Base-by-base conservation (phyloP, 2,888 invertebrate species). In the Drosophila atripex region DNA sequence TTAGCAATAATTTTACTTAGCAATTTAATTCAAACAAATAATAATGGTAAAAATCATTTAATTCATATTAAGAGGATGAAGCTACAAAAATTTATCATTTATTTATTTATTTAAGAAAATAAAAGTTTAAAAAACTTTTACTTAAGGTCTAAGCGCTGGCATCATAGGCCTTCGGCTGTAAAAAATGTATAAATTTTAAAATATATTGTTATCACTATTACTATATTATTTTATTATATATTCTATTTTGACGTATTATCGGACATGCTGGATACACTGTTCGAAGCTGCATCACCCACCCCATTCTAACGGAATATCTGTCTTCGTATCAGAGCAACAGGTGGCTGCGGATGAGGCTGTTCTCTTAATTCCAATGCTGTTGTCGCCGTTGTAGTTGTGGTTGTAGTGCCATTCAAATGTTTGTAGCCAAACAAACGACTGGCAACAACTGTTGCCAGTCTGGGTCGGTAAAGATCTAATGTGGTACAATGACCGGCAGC, bases 371-470 rank as follows among this genome's bases (percentile, higher is more conserved):
- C 51, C 39, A 25, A 35, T 45, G 39, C 25, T 45, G 32, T 35
- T 73, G 51, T 58, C 43, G 30, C 41, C 38, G 45, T 30, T 45
- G 53, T 7, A 35, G 25, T n/a, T 47, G 32, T 7, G 21, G 66
- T 32, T 58, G 52, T 75, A 38, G 25, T 68, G 38, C 60, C 66
- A 68, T 80, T 74, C 60, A 77, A 76, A 76, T 76, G 77, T 78
- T 82, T 85, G 85, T 71, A 77, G 79, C 74, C 80, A 82, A 82
- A 79, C 79, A 76, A 50, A 65, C 52, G 66, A 46, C 66, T 52
- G 41, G 43, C 49, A 39, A 23, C 30, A 39, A 30, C 30, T 46
- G 16, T 30, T 38, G 23, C 21, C 21, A 23, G 18, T 45, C 45
- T 21, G 64, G 30, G 23, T 6, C 47, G 41, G 55, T 46, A 35